Evolutionary conservation across 2,888 invertebrate genomes (phyloP), one percentile per base, ranked within the genome.

Genomic region (Ceriagrion tenellum): DNA sequence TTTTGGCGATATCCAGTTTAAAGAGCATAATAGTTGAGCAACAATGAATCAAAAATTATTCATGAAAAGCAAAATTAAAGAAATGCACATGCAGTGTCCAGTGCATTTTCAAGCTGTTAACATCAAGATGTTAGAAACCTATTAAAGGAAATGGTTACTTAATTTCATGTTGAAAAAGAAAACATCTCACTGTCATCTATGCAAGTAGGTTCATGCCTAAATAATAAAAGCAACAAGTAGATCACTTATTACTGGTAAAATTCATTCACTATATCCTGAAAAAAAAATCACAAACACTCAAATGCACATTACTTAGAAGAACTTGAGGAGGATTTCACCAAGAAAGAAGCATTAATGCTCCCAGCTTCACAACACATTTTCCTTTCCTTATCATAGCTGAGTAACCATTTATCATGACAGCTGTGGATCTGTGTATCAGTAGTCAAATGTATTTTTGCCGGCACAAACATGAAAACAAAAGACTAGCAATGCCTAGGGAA

Each of bases 81-180:
- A 47, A 55, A 55, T 89, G 89, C 89, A 89, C 89, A 89, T 89
- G 89, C 89, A 89, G 55, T 55, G 89, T 89, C 89, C 55, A 89
- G 89, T 89, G 89, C 89, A 89, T 89, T 26, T 89, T 89, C 89
- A 89, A 89, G 89, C 89, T 69, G 69, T 69, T 89, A 89, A 89
- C 89, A 89, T 55, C 89, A 89, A 89, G 89, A 89, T 89, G 89
- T 89, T 89, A n/a, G 55, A 89, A 55, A 89, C 81, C 81, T 35
- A 69, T 69, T 12, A 35, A 35, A 26, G 35, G 30, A 35, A 81
- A 81, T 81, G 6, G 30, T 30, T 81, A 81, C 26, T 8, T n/a
- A 30, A 16, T 35, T 6, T 10, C 35, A 81, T 35, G 35, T 81
- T 81, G 35, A 35, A 35, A 81, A 81, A 81, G 30, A 81, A 81